These are phyloP conservation scores for Andrena praecox DNA, from an alignment of 2,888 invertebrate species.

Conservation along the genomic window DNA sequence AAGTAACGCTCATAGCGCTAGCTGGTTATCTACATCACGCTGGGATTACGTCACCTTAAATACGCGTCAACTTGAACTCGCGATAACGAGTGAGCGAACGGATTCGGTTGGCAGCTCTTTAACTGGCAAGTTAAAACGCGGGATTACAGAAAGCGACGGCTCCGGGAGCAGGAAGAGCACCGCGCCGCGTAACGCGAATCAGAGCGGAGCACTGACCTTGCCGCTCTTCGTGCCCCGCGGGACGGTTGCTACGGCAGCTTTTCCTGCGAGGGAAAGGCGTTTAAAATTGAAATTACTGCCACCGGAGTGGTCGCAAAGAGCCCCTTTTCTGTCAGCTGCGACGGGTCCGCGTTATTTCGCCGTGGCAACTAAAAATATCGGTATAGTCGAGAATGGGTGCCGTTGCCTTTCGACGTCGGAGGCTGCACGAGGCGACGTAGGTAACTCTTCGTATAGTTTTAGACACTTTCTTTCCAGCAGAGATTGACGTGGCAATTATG, in stretches of 20 bases:
- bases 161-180: conserved; percentile 16
- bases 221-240: conserved; percentile 4
- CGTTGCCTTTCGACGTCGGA: no score
- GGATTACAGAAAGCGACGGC: conserved; percentile 6
- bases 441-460: no score
- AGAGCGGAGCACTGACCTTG: conserved; percentile 53
- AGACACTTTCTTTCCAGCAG: no score
- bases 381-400: no score
- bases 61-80: not conserved
- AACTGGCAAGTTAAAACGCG: not conserved
- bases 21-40: no score
- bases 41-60: not conserved
- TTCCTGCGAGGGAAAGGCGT: not conserved
- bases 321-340: not conserved
- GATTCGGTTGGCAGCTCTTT: not conserved
- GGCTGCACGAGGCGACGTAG: no score
- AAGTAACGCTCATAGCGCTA: not conserved
- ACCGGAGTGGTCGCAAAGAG: not conserved
- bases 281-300: not conserved
- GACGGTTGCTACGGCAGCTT: conserved; percentile 16
- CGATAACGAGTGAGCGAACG: not conserved
- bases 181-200: conserved; percentile 37
- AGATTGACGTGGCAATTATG: no score
- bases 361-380: no score
- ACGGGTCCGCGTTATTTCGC: no score